Conservation (phyloP, 2,113 vertebrate species). For the Rhinolophus sinicus region DNA sequence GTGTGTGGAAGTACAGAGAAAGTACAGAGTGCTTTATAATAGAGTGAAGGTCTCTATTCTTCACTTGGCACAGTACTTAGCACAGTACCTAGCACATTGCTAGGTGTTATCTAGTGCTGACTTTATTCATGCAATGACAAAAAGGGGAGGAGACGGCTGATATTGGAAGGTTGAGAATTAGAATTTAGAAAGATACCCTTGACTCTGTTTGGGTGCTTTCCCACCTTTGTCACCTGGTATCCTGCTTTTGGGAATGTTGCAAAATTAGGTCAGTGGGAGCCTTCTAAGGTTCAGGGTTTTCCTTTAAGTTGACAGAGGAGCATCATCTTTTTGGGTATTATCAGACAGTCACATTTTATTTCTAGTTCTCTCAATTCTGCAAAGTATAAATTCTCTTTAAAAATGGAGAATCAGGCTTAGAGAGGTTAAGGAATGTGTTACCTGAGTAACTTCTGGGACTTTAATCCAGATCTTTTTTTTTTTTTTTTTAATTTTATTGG, state of each 20-base stretch:
- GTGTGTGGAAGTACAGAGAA: not conserved
- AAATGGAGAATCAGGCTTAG: not conserved
- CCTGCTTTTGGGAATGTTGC: not conserved
- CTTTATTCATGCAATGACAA: not conserved
- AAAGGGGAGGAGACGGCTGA: not conserved
- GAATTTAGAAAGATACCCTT: not conserved
- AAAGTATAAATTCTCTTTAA: conserved; percentile 17
- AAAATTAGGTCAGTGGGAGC: not conserved
- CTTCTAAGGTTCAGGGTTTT: not conserved
- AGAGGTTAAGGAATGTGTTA: not conserved
- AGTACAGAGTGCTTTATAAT: not conserved
- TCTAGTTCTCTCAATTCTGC: conserved; percentile 23
- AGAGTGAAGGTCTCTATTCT: not conserved
- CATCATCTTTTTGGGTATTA: not conserved
- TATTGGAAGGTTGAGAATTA: not conserved
- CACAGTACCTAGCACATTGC: not conserved
- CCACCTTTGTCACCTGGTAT: not conserved
- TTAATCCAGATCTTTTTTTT: not conserved
- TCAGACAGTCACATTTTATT: not conserved
- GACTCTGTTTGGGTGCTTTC: not conserved
- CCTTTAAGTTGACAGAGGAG: not conserved
- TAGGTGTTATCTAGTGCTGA: not conserved
- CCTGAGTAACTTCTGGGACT: not conserved
- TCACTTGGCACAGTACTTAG: not conserved
- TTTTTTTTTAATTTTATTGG: too few relatives aligned